Evolutionary conservation across 2,797 vertebrate genomes (phyloP).

Genomic region (Gallinago nigripennis): DNA sequence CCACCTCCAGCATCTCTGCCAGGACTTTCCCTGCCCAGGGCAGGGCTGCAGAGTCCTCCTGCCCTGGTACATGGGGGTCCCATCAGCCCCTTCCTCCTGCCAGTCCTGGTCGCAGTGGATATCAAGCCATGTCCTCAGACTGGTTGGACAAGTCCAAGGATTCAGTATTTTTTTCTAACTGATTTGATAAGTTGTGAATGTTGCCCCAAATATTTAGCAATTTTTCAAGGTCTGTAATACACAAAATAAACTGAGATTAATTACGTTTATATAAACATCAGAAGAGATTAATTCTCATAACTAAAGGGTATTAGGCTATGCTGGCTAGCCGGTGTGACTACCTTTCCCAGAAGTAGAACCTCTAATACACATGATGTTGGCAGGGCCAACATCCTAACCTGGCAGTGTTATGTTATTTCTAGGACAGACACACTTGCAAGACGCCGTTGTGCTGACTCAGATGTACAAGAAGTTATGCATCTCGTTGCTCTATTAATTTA

Average conservation of each 20-base stretch:
- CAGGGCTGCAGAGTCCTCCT: accelerated
- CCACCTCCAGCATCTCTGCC: accelerated
- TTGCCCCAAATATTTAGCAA: background rate
- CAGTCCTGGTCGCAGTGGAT: accelerated
- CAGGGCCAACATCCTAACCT: background rate
- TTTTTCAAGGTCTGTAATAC: background rate
- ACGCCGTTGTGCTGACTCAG: background rate
- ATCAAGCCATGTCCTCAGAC: background rate
- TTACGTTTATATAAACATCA: background rate
- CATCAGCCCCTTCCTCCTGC: too few species aligned
- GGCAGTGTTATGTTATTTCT: background rate
- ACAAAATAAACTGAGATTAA: background rate
- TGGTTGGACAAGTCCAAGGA: background rate
- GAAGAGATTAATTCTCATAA: background rate
- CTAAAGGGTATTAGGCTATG: background rate
- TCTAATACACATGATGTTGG: accelerated
- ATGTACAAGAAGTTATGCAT: background rate
- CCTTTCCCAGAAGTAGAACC: background rate
- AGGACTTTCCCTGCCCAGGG: accelerated
- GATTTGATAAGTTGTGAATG: background rate
- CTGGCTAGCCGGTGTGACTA: background rate
- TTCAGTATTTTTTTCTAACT: background rate
- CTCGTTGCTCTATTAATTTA: background rate
- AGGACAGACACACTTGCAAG: background rate
- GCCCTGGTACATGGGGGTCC: accelerated